phyloP scores from a whole-genome alignment of 2,113 vertebrate species.

The Pithys albifrons region DNA sequence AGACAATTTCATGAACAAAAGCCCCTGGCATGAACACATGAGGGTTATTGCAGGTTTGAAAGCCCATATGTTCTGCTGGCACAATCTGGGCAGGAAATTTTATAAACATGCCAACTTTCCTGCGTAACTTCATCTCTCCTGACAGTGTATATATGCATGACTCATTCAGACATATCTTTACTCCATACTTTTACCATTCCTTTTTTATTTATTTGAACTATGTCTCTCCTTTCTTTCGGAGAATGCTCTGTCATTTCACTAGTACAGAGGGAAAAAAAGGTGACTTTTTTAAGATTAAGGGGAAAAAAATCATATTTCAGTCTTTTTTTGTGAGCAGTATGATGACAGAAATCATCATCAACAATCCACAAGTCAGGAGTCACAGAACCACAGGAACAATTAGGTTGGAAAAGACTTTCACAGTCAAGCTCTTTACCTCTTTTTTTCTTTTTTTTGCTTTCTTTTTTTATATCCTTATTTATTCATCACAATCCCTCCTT shows the following conservation, averaged over 20 bases:
- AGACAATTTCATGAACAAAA: not conserved
- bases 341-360: not conserved
- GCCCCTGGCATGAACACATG: not conserved
- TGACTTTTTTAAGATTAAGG: not conserved
- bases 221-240: not conserved
- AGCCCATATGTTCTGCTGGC: not conserved
- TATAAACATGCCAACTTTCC: not conserved
- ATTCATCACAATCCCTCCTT: not conserved
- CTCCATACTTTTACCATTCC: not conserved
- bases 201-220: not conserved
- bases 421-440: not conserved
- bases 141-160: not conserved
- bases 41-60: not conserved
- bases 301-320: not conserved
- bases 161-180: not conserved
- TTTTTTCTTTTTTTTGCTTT: not conserved
- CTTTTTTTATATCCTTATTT: not conserved
- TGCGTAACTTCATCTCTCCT: not conserved
- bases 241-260: not conserved
- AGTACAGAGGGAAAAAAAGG: not conserved
- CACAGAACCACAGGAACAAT: not conserved
- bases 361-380: not conserved
- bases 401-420: not conserved
- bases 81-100: slow-evolving; percentile 4
- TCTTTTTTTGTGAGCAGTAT: not conserved